phyloP scores from a whole-genome alignment of 2,113 vertebrate genomes.

The Megatriorchis doriae region DNA sequence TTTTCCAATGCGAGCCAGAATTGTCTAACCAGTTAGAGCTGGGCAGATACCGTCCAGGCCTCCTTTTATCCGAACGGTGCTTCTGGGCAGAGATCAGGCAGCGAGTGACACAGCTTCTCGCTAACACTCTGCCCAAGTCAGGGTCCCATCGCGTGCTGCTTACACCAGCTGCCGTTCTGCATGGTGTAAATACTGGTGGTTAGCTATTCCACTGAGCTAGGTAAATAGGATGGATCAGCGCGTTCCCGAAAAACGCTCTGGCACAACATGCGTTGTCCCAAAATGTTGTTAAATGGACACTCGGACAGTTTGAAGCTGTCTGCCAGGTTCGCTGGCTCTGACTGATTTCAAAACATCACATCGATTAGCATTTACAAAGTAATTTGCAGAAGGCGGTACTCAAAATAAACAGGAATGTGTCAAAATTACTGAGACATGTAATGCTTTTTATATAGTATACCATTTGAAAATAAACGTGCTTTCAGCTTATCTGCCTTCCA shows the following conservation, averaged over 20 bases:
- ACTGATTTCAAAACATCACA: not conserved
- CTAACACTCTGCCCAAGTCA: accelerated
- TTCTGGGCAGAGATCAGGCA: not conserved
- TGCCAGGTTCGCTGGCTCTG: not conserved
- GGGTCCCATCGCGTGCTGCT: not conserved
- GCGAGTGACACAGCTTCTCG: not conserved
- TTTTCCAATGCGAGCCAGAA: not conserved
- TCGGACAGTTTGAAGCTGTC: not conserved
- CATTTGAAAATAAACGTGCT: conserved; percentile 3
- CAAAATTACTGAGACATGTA: not conserved
- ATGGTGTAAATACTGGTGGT: accelerated
- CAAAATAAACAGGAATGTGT: not conserved
- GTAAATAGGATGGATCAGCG: not conserved
- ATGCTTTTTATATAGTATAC: not conserved
- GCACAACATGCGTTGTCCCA: not conserved
- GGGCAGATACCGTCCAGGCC: not conserved
- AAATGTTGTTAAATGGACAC: not conserved
- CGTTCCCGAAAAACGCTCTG: not conserved
- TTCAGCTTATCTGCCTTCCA: not conserved
- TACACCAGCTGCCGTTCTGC: not conserved
- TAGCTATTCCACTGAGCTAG: not conserved
- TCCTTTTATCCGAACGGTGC: not conserved
- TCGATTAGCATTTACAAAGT: not conserved
- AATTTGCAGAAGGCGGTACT: not conserved
- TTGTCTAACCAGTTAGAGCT: not conserved